phyloP scores from a whole-genome alignment of 2,113 vertebrate genomes.

The Pygoscelis antarcticus region DNA sequence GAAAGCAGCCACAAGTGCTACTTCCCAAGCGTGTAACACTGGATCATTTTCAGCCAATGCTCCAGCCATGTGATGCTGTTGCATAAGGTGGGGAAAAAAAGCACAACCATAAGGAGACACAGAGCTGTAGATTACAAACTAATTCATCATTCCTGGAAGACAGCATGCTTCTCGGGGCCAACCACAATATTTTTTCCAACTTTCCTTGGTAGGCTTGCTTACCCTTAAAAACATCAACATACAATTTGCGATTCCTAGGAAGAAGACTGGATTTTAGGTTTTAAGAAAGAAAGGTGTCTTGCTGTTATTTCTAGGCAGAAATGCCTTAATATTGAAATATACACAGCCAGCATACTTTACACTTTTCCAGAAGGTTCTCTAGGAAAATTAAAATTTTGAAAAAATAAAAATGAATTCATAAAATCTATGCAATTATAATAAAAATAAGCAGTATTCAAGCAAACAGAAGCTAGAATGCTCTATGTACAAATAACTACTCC shows the following conservation, averaged over 20 bases:
- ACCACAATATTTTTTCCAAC: background rate
- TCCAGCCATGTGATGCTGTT: background rate
- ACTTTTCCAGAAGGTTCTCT: background rate
- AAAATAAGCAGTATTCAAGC: background rate
- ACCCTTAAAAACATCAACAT: background rate
- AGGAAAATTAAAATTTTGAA: background rate
- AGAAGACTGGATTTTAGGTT: background rate
- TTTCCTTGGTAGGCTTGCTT: background rate
- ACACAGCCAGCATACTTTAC: background rate
- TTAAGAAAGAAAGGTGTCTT: background rate
- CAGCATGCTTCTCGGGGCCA: background rate
- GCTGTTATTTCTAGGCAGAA: background rate
- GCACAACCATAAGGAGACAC: background rate
- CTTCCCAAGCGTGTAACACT: background rate
- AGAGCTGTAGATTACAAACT: background rate
- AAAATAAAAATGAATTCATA: background rate
- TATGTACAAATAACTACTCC: background rate
- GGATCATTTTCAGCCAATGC: background rate
- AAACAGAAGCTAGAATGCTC: background rate
- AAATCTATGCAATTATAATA: background rate
- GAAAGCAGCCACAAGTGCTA: background rate
- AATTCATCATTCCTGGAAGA: conserved; percentile 4
- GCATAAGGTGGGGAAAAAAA: background rate
- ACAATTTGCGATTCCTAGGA: background rate
- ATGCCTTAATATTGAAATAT: background rate